Conservation (phyloP, 2,888 invertebrate species). For the Epinotia demarniana region DNA sequence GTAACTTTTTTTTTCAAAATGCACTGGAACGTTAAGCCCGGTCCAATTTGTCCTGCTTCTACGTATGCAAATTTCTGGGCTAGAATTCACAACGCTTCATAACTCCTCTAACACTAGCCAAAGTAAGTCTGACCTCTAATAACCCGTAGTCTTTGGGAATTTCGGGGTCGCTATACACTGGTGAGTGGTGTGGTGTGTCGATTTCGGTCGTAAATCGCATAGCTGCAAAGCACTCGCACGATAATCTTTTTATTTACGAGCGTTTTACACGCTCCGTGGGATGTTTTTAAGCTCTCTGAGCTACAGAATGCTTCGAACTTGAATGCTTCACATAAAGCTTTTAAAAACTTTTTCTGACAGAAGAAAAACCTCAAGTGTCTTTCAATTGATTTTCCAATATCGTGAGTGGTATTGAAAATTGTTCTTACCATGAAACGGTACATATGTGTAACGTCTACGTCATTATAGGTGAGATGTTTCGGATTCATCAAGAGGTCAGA, state of each 20-base stretch:
- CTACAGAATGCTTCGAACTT: background rate
- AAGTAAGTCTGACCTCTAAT: background rate
- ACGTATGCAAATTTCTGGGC: constrained; percentile 21
- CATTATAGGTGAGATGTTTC: too few species aligned
- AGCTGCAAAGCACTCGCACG: constrained; percentile 27
- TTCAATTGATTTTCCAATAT: too few species aligned
- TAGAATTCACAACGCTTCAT: background rate
- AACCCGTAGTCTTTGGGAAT: background rate
- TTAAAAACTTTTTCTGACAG: too few species aligned
- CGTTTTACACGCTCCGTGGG: constrained; percentile 16
- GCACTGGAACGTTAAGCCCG: constrained; percentile 20
- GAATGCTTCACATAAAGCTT: too few species aligned
- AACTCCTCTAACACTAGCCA: background rate
- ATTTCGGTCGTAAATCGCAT: background rate
- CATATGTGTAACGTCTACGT: too few species aligned
- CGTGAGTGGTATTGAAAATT: too few species aligned
- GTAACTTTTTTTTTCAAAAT: constrained; percentile 22
- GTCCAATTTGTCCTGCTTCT: constrained; percentile 34
- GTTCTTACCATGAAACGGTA: too few species aligned
- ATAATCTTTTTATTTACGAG: constrained; percentile 35
- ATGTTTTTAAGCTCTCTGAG: background rate
- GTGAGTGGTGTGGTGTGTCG: background rate
- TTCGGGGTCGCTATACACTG: background rate
- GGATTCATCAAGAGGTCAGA: too few species aligned
- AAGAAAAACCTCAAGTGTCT: too few species aligned